A percentile compares a stretch with the other conserved stretches of the same genome.
Conservation (phyloP, 2,797 vertebrate species). For the Vireo griseus region DNA sequence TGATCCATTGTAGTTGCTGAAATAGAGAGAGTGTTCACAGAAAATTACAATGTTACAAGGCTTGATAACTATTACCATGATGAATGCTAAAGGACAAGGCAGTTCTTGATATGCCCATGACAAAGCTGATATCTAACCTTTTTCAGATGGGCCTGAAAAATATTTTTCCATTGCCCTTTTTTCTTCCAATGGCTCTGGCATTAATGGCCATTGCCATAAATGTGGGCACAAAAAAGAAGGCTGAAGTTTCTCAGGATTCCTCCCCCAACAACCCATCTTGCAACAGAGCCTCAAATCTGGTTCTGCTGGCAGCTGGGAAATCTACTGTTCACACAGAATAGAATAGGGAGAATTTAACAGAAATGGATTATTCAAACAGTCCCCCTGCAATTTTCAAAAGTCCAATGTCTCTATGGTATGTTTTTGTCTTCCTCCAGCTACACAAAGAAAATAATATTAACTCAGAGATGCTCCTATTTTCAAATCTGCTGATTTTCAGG, state of each 20-base stretch:
- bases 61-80: neutral
- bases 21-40: neutral
- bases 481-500: neutral
- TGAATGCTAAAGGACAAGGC: neutral
- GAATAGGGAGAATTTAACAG: neutral
- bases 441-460: neutral
- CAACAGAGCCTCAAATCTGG: neutral
- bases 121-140: neutral
- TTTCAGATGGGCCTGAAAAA: neutral
- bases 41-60: neutral
- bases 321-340: neutral
- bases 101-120: neutral
- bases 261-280: neutral
- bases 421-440: neutral
- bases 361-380: neutral
- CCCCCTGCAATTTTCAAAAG: neutral
- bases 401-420: neutral
- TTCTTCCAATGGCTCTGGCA: neutral
- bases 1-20: neutral
- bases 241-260: neutral
- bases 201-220: neutral
- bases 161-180: neutral
- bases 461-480: neutral
- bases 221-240: fast-evolving
- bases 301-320: neutral